A percentile compares a stretch with the other conserved stretches of the same genome.
Conservation (phyloP, 2,113 vertebrate genomes). For the Corvus hawaiiensis region DNA sequence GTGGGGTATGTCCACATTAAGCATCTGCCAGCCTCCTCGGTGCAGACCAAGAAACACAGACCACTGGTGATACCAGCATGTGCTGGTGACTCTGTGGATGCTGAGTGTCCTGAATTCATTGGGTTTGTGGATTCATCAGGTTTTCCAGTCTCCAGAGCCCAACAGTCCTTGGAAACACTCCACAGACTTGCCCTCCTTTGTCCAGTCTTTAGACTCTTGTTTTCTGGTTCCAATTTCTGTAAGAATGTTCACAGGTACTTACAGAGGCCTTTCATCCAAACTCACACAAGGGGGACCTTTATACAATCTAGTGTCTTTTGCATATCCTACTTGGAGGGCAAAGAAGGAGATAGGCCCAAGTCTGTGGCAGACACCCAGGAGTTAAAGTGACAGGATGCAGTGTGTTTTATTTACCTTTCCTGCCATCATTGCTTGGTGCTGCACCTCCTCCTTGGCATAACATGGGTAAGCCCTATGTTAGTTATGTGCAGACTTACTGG, state of each 20-base stretch:
- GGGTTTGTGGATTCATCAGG: background rate
- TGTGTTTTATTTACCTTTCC: background rate
- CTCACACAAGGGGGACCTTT: background rate
- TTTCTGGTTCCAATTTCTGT: background rate
- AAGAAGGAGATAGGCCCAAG: background rate
- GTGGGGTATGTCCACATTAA: rapidly evolving
- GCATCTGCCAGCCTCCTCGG: background rate
- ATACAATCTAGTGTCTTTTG: background rate
- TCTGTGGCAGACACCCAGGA: background rate
- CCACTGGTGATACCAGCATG: background rate
- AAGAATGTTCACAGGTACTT: background rate
- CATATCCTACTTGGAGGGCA: background rate
- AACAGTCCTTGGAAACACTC: background rate
- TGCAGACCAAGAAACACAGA: background rate
- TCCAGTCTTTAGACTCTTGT: background rate
- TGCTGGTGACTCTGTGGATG: background rate
- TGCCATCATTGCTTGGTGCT: background rate
- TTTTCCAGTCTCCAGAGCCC: background rate
- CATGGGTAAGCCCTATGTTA: rapidly evolving
- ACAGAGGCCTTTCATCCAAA: background rate
- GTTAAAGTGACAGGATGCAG: background rate
- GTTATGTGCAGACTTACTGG: rapidly evolving
- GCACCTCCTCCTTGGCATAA: background rate
- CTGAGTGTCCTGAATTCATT: background rate
- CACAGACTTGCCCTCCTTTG: background rate